Conservation (phyloP, 2,888 invertebrate species). For the Phanerotoma sp. region DNA sequence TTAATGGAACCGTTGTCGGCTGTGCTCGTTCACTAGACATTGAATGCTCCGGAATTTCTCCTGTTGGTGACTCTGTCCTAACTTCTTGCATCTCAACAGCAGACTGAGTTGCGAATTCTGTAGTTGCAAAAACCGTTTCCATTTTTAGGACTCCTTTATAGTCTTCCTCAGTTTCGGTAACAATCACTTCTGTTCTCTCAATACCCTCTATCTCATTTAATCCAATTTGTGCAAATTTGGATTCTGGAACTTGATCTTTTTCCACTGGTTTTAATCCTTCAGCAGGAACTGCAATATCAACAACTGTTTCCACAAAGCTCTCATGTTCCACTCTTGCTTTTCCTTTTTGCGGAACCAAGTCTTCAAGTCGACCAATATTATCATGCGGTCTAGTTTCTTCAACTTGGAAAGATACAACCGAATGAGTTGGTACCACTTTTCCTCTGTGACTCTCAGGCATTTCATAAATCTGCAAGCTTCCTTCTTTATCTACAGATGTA, state of each 20-base stretch:
- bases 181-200: conserved; percentile 58
- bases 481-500: conserved; percentile 68
- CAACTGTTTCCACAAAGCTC: conserved; percentile 58
- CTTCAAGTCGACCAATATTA: conserved; percentile 57
- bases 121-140: conserved; percentile 55
- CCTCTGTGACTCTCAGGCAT: conserved; percentile 61
- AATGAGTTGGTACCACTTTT: conserved; percentile 59
- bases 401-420: conserved; percentile 61
- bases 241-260: conserved; percentile 51
- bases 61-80: conserved; percentile 56
- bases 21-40: conserved; percentile 55
- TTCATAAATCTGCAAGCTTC: conserved; percentile 59
- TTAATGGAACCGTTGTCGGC: conserved; percentile 43
- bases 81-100: conserved; percentile 60
- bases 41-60: conserved; percentile 49
- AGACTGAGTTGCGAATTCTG: conserved; percentile 58
- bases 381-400: conserved; percentile 56
- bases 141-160: conserved; percentile 53
- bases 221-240: conserved; percentile 56
- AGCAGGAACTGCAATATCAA: conserved; percentile 60
- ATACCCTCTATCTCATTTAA: conserved; percentile 58
- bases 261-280: conserved; percentile 61
- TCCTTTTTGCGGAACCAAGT: conserved; percentile 56
- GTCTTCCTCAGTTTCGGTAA: conserved; percentile 59
- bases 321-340: conserved; percentile 55